Percentiles rank a stretch among this genome's conserved stretches.
Evolutionary conservation across 30 jellyfish, hydroid and myxozoan genomes (phyloP).

Genomic region (Pelagia noctiluca): DNA sequence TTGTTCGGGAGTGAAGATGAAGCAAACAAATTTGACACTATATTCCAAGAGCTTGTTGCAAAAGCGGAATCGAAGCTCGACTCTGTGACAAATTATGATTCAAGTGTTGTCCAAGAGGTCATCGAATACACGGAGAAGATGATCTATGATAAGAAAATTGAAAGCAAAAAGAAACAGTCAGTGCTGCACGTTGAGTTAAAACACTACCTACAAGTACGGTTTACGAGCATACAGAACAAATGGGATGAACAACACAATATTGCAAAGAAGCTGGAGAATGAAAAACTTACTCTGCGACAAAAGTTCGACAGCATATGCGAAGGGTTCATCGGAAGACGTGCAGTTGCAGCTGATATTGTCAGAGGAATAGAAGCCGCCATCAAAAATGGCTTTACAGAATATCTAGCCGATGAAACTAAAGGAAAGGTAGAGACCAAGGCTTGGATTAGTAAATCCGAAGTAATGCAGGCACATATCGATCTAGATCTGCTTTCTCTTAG

Average conservation of each 20-base stretch:
- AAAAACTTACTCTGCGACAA: too few species aligned
- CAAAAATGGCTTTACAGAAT: too few species aligned
- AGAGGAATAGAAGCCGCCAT: not conserved
- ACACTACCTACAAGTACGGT: not conserved
- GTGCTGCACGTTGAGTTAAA: slow-evolving; percentile 4
- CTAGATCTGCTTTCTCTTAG: not conserved
- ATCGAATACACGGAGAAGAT: not conserved
- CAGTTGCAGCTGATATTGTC: too few species aligned
- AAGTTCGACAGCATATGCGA: too few species aligned
- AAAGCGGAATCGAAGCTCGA: not conserved
- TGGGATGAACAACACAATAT: too few species aligned
- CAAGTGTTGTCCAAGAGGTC: slow-evolving; percentile 1
- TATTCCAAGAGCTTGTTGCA: not conserved
- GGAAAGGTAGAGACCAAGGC: too few species aligned
- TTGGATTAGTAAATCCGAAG: too few species aligned
- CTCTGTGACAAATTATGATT: not conserved
- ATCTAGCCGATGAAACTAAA: too few species aligned
- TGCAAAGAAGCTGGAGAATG: too few species aligned
- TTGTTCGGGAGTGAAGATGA: not conserved
- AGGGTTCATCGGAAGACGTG: too few species aligned
- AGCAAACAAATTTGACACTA: not conserved
- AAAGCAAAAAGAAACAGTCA: not conserved
- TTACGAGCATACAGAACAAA: too few species aligned
- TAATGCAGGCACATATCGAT: not conserved
- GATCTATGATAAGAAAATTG: not conserved